phyloP scores from a whole-genome alignment of 2,888 invertebrate genomes.

The Stenoptilia bipunctidactyla region DNA sequence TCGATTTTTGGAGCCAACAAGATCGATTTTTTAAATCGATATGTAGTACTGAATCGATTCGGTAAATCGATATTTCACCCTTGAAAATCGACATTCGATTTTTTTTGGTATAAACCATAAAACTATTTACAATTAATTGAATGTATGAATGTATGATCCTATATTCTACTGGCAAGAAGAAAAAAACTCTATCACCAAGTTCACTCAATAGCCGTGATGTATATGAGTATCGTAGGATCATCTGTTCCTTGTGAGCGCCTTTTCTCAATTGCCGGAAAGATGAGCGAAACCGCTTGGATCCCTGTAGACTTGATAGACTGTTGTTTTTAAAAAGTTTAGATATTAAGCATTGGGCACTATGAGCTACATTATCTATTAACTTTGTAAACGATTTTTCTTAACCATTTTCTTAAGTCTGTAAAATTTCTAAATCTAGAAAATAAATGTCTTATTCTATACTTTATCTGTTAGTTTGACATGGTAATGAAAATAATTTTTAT shows the following conservation, averaged over 20 bases:
- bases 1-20: no score
- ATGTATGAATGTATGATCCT: no score
- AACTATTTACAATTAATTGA: no score
- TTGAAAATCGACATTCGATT: no score
- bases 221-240: conserved; percentile 18
- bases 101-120: no score
- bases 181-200: conserved; percentile 23
- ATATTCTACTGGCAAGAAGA: conserved; percentile 25
- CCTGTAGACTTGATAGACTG: conserved; percentile 15
- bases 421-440: conserved; percentile 6
- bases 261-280: conserved; percentile 18
- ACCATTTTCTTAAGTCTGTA: conserved; percentile 4
- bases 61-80: no score
- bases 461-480: conserved; percentile 7
- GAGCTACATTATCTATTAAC: no score
- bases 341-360: conserved; percentile 9
- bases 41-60: no score
- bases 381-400: no score
- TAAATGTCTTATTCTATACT: conserved; percentile 6
- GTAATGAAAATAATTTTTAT: conserved; percentile 7
- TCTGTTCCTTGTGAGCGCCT: conserved; percentile 19
- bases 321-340: conserved; percentile 15
- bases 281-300: conserved; percentile 19
- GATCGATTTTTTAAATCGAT: no score
- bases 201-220: conserved; percentile 20